Evolutionary conservation across 1,140 invertebrate species (phyloP), one percentile per base, ranked within the genome.

Genomic region (Tetraneura akinire): DNA sequence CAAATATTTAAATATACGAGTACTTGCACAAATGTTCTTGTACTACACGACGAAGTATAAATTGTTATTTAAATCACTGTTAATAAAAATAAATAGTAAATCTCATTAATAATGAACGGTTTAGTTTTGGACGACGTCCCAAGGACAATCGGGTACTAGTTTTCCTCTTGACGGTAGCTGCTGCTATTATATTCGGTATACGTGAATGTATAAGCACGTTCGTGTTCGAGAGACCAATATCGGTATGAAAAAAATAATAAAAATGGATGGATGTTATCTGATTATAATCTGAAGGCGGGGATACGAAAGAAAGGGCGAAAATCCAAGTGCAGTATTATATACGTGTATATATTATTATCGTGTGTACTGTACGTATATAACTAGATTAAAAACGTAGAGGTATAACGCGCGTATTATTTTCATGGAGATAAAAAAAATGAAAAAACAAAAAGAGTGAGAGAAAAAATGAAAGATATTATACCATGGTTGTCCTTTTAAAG

Each of bases 401-500:
- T 37, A 18, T 64, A n/a, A 37, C 13, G 29, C 13, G 29, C 13
- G 29, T 5, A 37, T n/a, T n/a, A n/a, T n/a, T n/a, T n/a, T n/a
- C n/a, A n/a, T n/a, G n/a, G n/a, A n/a, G n/a, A n/a, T n/a, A n/a
- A n/a, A 10, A 64, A 68, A 23, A 42, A 42, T 37, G 9, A 32
- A 37, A n/a, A 42, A 66, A 16, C 2, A 45, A 21, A 68, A 68
- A 37, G 32, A 37, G 32, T 4, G 32, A 37, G 8, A 37, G 32
- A 37, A 37, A 37, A n/a, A n/a, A n/a, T n/a, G n/a, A n/a, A n/a
- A n/a, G n/a, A n/a, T n/a, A n/a, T n/a, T 37, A 68, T 45, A 68
- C 64, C 5, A 21, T 16, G 37, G 32, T 47, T n/a, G 37, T 45
- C 64, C 37, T 47, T 68, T 68, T 45, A 68, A 45, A 71, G 68